These are phyloP conservation scores for Rhynchophorus ferrugineus DNA, from an alignment of 1,140 invertebrate species.

Conservation along the genomic window DNA sequence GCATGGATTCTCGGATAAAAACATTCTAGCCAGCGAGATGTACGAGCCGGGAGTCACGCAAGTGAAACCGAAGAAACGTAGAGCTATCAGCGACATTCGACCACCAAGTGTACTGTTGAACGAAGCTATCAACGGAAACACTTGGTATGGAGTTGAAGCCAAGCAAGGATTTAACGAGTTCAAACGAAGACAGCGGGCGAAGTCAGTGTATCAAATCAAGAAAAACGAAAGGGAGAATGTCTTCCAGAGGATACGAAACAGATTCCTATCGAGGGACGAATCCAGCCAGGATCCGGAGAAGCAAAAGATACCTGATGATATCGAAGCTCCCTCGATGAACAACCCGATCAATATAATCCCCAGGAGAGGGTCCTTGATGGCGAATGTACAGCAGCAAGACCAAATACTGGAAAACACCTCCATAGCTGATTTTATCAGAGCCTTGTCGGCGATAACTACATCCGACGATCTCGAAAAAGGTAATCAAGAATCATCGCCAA, in stretches of 20 bases:
- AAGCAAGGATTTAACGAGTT: constrained; percentile 43
- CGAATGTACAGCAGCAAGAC: constrained; percentile 37
- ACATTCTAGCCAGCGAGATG: constrained; percentile 60
- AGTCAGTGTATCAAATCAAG: constrained; percentile 12
- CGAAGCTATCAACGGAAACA: constrained; percentile 48
- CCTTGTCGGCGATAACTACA: constrained; percentile 48
- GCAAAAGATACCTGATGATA: constrained; percentile 18
- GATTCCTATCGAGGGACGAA: constrained; percentile 23
- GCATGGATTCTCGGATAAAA: constrained; percentile 35
- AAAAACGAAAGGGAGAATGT: constrained; percentile 21
- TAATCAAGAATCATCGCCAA: constrained; percentile 38
- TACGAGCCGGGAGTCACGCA: constrained; percentile 42
- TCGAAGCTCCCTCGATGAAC: neutral
- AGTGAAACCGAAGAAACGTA: constrained; percentile 43
- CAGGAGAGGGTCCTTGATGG: constrained; percentile 9
- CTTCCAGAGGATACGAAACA: constrained; percentile 21
- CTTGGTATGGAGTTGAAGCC: constrained; percentile 60
- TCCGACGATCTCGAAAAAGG: constrained; percentile 29
- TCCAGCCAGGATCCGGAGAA: constrained; percentile 32
- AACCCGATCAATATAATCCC: constrained; percentile 3
- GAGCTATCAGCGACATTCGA: constrained; percentile 45
- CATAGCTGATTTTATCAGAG: constrained; percentile 63
- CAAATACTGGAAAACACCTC: constrained; percentile 67
- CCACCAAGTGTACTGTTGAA: constrained; percentile 41
- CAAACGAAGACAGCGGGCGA: constrained; percentile 17